These are phyloP conservation scores for Morone chrysops DNA, from an alignment of 2,113 vertebrate genomes.

Conservation along the genomic window DNA sequence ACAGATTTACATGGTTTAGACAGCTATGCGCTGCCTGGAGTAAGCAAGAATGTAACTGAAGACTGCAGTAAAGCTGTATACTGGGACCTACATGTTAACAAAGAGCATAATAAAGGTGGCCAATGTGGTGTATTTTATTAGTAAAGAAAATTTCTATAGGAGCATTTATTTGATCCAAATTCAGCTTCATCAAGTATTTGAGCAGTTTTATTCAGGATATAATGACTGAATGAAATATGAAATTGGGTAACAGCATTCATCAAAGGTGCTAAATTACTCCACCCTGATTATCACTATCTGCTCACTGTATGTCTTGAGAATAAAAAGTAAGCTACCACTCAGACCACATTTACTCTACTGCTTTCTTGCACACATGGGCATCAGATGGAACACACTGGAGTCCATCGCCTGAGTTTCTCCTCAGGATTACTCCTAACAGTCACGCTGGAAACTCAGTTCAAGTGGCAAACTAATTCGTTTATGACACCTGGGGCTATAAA, in stretches of 20 bases:
- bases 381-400: conserved; percentile 1
- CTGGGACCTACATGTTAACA: conserved; percentile 19
- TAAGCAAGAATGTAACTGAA: conserved; percentile 21
- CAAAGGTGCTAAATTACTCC: not conserved
- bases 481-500: not conserved
- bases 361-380: conserved; percentile 9
- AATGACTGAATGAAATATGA: not conserved
- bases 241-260: not conserved
- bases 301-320: not conserved
- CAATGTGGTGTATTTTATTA: not conserved
- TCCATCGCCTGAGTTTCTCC: not conserved
- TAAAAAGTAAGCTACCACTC: not conserved
- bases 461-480: not conserved
- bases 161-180: too few species aligned
- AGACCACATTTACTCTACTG: not conserved
- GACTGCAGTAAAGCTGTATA: conserved; percentile 1
- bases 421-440: not conserved
- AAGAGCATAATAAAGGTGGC: conserved; percentile 4
- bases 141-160: not conserved
- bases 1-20: conserved; percentile 73
- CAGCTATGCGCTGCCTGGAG: conserved; percentile 49
- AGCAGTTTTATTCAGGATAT: not conserved
- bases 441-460: not conserved
- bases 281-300: not conserved
- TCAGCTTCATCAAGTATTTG: not conserved